Base-by-base conservation (phyloP, 35 echinoderm and acorn worm species). In the Heliocidaris erythrogramma region DNA sequence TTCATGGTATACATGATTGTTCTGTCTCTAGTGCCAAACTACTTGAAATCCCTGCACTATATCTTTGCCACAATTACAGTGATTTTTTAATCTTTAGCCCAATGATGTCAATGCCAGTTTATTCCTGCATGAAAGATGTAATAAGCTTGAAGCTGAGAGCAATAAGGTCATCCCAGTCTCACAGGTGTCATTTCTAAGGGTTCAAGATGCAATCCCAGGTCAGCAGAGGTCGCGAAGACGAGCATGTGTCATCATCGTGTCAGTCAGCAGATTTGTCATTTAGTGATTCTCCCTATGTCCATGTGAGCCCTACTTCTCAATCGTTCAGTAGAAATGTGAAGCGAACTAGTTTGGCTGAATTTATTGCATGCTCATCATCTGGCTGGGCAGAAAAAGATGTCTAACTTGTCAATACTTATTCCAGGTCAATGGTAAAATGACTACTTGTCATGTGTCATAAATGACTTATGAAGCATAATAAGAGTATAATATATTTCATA, bases 171-270 rank as follows among this genome's bases (percentile, higher is more conserved):
- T 78, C 65, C 14, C 17, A 21, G 65, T 78, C 18, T 78, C 27
- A 78, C 65, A 78, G 65, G 65, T 29, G 65, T 78, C 65, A 78
- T 27, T n/a, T 78, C 17, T 27, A 27, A 78, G 27, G 65, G 27
- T 78, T 78, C 65, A 78, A 78, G 65, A 78, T 78, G 65, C 65
- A 78, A 78, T 17, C 65, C 65, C 27, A 78, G 65, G 65, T 78
- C 65, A 78, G 65, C 65, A 27, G 65, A 17, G 65, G 65, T n/a
- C 65, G 7, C 7, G 65, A 78, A 42, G 35, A 42, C 35, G 35
- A 42, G 35, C 35, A 42, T 78, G 65, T 78, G 17, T 78, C 65
- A 78, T 78, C 65, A 78, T 78, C 65, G 27, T 78, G 27, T 56
- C 52, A 12, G 52, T 56, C 52, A 2, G 14, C 52, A 11, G 52